Conservation (phyloP, 2,113 vertebrate genomes). For the Noturus placidus region DNA sequence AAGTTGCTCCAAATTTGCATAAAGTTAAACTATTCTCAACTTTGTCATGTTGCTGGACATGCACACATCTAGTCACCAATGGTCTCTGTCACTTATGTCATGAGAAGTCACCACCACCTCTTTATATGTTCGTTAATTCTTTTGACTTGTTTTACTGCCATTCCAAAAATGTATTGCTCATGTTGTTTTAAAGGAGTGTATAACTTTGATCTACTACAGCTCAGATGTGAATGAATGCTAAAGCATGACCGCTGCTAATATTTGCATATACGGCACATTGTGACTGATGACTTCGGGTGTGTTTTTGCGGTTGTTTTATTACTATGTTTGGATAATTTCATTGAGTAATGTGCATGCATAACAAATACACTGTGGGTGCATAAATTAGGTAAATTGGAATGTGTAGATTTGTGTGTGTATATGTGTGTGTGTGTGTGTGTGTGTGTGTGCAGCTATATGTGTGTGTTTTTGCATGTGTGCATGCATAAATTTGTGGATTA, state of each 20-base stretch:
- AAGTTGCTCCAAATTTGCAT: too few relatives aligned
- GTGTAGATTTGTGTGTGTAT: background rate
- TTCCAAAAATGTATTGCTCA: background rate
- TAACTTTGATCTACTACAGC: background rate
- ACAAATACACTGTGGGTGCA: slow-evolving; percentile 18
- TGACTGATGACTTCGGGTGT: slow-evolving; percentile 20
- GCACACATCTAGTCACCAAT: too few relatives aligned
- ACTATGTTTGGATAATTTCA: slow-evolving; percentile 36
- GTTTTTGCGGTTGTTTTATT: slow-evolving; percentile 23
- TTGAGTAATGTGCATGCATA: slow-evolving; percentile 37
- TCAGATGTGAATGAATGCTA: background rate
- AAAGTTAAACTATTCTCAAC: too few relatives aligned
- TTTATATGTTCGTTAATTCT: background rate
- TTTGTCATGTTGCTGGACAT: too few relatives aligned
- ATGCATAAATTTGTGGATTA: slow-evolving; percentile 2
- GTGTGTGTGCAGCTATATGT: background rate
- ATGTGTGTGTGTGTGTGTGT: slow-evolving; percentile 4
- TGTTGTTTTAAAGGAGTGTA: background rate
- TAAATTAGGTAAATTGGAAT: slow-evolving; percentile 36
- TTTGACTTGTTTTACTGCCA: background rate
- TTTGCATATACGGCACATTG: slow-evolving; percentile 9
- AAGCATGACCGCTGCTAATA: background rate
- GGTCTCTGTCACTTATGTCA: too few relatives aligned
- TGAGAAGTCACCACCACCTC: background rate
- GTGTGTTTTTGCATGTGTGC: background rate